phyloP scores from a whole-genome alignment of 2,797 vertebrate genomes.

The Liasis olivaceus region DNA sequence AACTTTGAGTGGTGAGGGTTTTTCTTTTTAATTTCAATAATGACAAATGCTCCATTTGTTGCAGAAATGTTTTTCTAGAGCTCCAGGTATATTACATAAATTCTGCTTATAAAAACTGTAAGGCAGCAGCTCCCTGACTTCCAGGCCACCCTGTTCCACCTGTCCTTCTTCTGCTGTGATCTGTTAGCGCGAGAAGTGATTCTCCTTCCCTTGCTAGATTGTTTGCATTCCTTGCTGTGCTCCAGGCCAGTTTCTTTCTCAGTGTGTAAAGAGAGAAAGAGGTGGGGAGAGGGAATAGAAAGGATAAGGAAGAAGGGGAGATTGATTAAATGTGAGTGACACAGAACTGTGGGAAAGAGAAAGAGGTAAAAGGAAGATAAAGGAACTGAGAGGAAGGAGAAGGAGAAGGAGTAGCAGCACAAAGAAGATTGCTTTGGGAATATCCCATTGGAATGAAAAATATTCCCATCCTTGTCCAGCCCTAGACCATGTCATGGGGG shows the following conservation, averaged over 20 bases:
- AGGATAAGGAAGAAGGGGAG: neutral
- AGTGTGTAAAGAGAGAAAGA: neutral
- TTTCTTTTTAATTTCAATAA: neutral
- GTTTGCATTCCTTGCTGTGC: neutral
- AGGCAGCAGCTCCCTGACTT: neutral
- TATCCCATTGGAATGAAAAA: neutral
- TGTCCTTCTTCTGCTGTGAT: neutral
- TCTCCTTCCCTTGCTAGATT: neutral
- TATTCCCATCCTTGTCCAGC: neutral
- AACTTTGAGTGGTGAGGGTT: constrained; percentile 13
- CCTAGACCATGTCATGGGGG: neutral
- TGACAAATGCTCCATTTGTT: neutral
- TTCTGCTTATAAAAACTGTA: neutral
- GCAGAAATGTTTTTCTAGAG: neutral
- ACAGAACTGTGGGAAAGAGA: neutral
- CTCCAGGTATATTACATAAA: neutral
- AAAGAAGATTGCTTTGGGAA: neutral
- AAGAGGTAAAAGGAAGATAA: neutral
- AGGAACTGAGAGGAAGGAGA: neutral
- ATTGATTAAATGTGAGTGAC: neutral
- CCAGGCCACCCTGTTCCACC: neutral
- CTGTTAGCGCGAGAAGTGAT: neutral
- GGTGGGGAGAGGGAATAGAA: neutral
- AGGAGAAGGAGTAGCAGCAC: neutral
- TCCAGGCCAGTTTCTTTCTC: neutral